Conservation (phyloP, 1,140 invertebrate genomes). For the Drosophila athabasca region DNA sequence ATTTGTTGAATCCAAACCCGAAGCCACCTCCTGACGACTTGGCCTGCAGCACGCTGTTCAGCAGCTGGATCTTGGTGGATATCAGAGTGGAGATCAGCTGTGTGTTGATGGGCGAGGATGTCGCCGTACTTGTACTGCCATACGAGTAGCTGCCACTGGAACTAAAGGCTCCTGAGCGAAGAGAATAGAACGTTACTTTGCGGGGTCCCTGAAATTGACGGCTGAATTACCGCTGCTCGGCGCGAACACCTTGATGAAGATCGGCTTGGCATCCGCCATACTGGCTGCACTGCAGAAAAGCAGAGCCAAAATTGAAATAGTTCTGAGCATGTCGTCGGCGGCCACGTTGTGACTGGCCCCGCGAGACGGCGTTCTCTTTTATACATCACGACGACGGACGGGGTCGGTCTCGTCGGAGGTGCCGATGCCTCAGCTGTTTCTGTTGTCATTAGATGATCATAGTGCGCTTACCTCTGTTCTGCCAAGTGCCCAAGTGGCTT, state of each 20-base stretch:
- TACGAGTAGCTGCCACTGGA: conserved; percentile 17
- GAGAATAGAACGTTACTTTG: not conserved
- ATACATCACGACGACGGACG: conserved; percentile 26
- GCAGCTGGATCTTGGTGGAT: conserved; percentile 46
- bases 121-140: conserved; percentile 23
- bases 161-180: conserved; percentile 16
- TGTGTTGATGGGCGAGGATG: conserved; percentile 34
- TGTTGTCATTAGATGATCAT: conserved; percentile 53
- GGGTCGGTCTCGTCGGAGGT: conserved; percentile 26
- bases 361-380: conserved; percentile 52
- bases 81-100: conserved; percentile 61
- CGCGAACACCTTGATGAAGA: conserved; percentile 59
- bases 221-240: conserved; percentile 45
- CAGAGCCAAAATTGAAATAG: conserved; percentile 49
- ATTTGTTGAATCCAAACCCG: conserved; percentile 51
- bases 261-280: conserved; percentile 50
- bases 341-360: conserved; percentile 50
- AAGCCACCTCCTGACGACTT: conserved; percentile 53
- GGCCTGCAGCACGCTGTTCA: conserved; percentile 51
- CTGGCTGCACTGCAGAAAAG: conserved; percentile 29
- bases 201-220: not conserved
- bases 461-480: conserved; percentile 40
- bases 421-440: conserved; percentile 26
- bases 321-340: conserved; percentile 54
- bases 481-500: conserved; percentile 39